phyloP scores from a whole-genome alignment of 2,797 vertebrate species.

The Bothrops alternatus region DNA sequence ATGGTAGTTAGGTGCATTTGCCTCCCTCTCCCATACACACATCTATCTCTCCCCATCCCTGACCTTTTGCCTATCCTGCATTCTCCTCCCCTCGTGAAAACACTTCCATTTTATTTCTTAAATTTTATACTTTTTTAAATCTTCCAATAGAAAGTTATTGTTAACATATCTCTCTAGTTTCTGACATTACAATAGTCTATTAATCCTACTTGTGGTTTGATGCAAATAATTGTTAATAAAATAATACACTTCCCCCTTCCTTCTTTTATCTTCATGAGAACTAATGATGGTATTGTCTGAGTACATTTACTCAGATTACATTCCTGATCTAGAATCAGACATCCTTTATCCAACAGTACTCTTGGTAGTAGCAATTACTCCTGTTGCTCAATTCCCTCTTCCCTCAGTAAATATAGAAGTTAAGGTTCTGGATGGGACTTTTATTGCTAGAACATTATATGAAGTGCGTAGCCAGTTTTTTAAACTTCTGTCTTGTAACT shows the following conservation, averaged over 20 bases:
- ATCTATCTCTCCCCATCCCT: too few species aligned
- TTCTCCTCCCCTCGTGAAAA: too few species aligned
- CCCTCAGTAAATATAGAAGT: background rate
- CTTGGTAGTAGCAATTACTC: background rate
- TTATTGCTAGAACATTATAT: background rate
- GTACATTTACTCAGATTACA: background rate
- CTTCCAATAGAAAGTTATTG: background rate
- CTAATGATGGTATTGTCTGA: background rate
- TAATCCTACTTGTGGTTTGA: background rate
- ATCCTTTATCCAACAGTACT: background rate
- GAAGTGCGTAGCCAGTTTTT: background rate
- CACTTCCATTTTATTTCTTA: too few species aligned
- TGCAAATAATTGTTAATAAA: constrained; percentile 1
- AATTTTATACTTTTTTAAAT: background rate
- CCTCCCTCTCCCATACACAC: too few species aligned
- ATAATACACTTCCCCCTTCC: background rate
- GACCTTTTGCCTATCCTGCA: too few species aligned
- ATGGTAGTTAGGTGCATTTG: too few species aligned
- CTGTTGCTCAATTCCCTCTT: background rate
- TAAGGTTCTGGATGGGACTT: constrained; percentile 2
- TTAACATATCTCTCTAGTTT: background rate
- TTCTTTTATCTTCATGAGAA: background rate
- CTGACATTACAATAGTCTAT: background rate
- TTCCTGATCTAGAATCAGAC: background rate
- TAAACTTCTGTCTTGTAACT: background rate